Conservation (phyloP, 2,888 invertebrate genomes). For the Morinoia aosen region DNA sequence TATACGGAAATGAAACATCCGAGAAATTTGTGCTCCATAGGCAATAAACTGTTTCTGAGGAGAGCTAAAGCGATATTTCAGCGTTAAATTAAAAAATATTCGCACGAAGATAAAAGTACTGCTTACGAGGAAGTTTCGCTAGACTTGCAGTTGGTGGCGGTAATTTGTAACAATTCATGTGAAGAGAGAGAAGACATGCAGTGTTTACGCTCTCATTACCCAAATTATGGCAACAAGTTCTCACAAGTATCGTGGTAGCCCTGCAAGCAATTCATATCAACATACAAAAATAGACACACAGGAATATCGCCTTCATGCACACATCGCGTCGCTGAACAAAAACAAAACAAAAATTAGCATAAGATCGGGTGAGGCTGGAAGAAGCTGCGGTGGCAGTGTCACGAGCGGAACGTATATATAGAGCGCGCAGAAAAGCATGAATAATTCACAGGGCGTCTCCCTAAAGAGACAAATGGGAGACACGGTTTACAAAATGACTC, state of each 20-base stretch:
- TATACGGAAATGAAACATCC: neutral
- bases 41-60: neutral
- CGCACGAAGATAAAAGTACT: neutral
- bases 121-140: neutral
- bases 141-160: neutral
- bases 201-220: neutral
- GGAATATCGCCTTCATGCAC: neutral
- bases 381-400: neutral
- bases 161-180: neutral
- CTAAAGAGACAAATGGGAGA: constrained; percentile 21
- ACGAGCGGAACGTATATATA: neutral
- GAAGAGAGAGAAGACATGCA: neutral
- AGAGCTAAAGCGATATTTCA: neutral
- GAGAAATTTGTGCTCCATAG: neutral
- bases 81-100: neutral
- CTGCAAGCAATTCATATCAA: neutral
- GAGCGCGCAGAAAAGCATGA: constrained; percentile 10
- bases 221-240: neutral
- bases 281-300: neutral
- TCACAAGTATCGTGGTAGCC: neutral
- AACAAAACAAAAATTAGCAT: neutral
- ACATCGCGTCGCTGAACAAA: neutral
- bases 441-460: neutral
- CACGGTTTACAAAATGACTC: constrained; percentile 33
- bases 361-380: neutral